A percentile compares a stretch with the other conserved stretches of the same genome.
Evolutionary conservation across 2,888 invertebrate genomes (phyloP).

Genomic region (Dolichopus griseipennis): DNA sequence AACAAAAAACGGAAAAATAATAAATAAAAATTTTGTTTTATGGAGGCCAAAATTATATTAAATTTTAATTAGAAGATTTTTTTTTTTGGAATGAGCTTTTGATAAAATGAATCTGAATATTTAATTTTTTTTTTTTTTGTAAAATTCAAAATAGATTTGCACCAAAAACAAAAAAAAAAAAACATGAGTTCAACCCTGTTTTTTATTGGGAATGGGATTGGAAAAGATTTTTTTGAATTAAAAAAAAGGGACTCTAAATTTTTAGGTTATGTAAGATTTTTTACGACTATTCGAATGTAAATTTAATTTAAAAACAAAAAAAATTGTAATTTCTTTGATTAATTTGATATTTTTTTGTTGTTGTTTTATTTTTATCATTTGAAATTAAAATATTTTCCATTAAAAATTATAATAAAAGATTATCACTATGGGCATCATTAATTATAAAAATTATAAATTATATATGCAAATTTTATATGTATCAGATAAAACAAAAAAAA

Average conservation of each 20-base stretch:
- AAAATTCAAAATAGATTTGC: too few relatives aligned
- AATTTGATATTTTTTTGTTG: too few relatives aligned
- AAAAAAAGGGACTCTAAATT: neutral
- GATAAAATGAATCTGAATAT: neutral
- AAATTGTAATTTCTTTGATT: neutral
- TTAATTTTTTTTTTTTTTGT: too few relatives aligned
- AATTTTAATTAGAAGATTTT: neutral
- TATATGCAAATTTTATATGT: too few relatives aligned
- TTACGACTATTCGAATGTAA: neutral
- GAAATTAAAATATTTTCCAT: neutral
- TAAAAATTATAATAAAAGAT: slow-evolving; percentile 1
- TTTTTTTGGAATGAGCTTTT: neutral
- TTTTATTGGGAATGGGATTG: too few relatives aligned
- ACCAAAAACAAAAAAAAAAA: too few relatives aligned
- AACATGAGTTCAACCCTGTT: too few relatives aligned
- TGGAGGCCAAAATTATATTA: neutral
- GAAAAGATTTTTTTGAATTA: too few relatives aligned
- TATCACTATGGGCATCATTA: slow-evolving; percentile 1
- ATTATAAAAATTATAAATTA: neutral
- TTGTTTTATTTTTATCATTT: neutral
- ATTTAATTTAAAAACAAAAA: too few relatives aligned
- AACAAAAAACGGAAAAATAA: neutral
- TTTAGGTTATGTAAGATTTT: neutral
- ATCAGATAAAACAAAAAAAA: too few relatives aligned
- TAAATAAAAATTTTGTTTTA: too few relatives aligned